A percentile compares a stretch with the other conserved stretches of the same genome.
Conservation (phyloP, 2,797 vertebrate species). For the Cossypha niveicapilla region DNA sequence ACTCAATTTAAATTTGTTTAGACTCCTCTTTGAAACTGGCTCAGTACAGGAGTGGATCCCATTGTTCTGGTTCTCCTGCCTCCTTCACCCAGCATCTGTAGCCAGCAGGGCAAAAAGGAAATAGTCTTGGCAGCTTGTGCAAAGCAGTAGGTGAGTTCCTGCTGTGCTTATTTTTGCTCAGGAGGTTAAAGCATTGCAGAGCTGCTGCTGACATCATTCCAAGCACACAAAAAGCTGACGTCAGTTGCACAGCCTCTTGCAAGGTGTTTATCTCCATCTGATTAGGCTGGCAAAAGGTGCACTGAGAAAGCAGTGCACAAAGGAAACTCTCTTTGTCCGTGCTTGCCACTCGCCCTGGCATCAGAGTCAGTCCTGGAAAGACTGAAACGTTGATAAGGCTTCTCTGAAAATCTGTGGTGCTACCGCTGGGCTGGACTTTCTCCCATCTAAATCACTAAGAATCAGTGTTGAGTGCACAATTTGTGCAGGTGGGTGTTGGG, state of each 20-base stretch:
- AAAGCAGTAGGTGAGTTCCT: background rate
- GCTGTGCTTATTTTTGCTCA: conserved; percentile 9
- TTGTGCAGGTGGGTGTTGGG: background rate
- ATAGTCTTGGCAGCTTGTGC: conserved; percentile 5
- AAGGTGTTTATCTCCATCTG: conserved; percentile 61
- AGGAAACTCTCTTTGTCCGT: background rate
- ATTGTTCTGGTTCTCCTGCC: background rate
- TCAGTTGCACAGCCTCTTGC: background rate
- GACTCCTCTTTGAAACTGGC: background rate
- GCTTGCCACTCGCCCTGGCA: background rate
- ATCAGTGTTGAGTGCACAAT: background rate
- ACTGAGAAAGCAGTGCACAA: background rate
- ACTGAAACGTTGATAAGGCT: background rate
- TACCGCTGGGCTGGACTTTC: background rate
- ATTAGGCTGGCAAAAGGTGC: background rate
- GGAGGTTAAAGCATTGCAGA: conserved; percentile 11
- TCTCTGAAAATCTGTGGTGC: background rate
- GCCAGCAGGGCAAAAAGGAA: background rate
- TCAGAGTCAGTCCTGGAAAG: background rate
- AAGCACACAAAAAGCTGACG: conserved; percentile 40
- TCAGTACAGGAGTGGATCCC: background rate
- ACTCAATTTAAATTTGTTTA: background rate
- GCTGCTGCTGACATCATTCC: conserved; percentile 36
- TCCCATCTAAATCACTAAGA: background rate
- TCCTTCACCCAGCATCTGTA: background rate